Percentiles rank a stretch among this genome's conserved stretches.
Evolutionary conservation across 2,113 vertebrate genomes (phyloP).

Genomic region (Cryptotis parvus): DNA sequence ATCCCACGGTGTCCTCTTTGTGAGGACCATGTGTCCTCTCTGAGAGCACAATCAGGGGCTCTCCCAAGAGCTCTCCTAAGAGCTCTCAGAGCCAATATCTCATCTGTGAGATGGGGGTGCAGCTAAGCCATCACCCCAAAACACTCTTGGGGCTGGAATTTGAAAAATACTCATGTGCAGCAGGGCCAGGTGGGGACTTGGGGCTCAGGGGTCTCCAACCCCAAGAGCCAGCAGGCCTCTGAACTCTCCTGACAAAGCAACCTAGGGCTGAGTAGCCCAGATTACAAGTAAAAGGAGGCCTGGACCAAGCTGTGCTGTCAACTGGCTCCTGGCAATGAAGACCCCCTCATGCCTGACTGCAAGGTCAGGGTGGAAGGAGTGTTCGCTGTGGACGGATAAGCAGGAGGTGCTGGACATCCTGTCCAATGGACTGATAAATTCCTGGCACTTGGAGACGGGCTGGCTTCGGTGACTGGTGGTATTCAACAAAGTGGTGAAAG

Average conservation of each 20-base stretch:
- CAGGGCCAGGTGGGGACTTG: background rate
- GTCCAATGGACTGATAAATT: background rate
- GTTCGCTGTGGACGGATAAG: background rate
- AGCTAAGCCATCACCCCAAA: background rate
- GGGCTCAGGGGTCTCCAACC: background rate
- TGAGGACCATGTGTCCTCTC: background rate
- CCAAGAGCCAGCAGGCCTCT: background rate
- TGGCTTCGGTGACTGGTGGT: background rate
- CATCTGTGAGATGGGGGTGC: background rate
- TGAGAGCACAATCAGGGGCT: too few relatives aligned
- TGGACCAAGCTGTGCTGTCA: background rate
- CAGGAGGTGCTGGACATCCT: background rate
- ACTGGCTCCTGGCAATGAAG: background rate
- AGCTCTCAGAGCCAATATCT: background rate
- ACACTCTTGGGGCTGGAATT: background rate
- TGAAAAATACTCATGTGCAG: background rate
- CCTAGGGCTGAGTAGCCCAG: background rate
- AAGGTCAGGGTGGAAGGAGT: background rate
- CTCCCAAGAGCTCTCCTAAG: too few relatives aligned
- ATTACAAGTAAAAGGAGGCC: background rate
- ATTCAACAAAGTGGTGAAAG: background rate
- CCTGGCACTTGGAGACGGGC: background rate
- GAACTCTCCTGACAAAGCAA: background rate
- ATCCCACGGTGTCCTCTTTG: background rate
- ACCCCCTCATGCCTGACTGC: background rate